These are phyloP conservation scores for Cheilosia impressa DNA, from an alignment of 2,888 invertebrate genomes.

Conservation along the genomic window DNA sequence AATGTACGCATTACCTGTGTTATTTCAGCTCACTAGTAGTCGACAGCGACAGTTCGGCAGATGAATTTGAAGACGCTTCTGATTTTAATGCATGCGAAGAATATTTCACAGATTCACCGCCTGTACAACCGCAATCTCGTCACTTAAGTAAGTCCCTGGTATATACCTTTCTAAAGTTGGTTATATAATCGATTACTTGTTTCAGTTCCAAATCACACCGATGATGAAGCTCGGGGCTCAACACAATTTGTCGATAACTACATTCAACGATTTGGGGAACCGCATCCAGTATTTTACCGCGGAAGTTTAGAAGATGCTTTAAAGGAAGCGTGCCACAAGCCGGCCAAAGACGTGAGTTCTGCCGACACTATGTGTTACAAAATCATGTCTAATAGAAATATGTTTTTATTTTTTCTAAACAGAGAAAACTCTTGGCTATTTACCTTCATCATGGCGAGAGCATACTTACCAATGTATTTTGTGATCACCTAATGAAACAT, in stretches of 20 bases:
- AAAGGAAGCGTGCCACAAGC: constrained; percentile 94
- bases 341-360: constrained; percentile 92
- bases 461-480: constrained; percentile 98
- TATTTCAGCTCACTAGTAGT: constrained; percentile 78
- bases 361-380: no score
- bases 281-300: constrained; percentile 95
- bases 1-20: not conserved
- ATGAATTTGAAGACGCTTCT: constrained; percentile 94
- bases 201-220: constrained; percentile 93
- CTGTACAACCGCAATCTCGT: constrained; percentile 88
- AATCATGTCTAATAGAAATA: not conserved
- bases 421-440: constrained; percentile 96
- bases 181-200: not conserved
- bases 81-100: constrained; percentile 95
- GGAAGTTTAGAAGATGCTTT: constrained; percentile 96
- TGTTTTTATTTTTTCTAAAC: constrained; percentile 78
- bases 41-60: constrained; percentile 88
- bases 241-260: constrained; percentile 95
- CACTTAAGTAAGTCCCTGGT: constrained; percentile 88
- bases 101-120: constrained; percentile 91
- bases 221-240: constrained; percentile 93
- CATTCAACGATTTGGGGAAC: constrained; percentile 90
- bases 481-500: constrained; percentile 95
- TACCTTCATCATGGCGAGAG: constrained; percentile 98
- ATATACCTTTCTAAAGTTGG: not conserved